Percentiles rank a stretch among this genome's conserved stretches.
Evolutionary conservation across 2,113 vertebrate species (phyloP).

Genomic region (Notothenia rossii): DNA sequence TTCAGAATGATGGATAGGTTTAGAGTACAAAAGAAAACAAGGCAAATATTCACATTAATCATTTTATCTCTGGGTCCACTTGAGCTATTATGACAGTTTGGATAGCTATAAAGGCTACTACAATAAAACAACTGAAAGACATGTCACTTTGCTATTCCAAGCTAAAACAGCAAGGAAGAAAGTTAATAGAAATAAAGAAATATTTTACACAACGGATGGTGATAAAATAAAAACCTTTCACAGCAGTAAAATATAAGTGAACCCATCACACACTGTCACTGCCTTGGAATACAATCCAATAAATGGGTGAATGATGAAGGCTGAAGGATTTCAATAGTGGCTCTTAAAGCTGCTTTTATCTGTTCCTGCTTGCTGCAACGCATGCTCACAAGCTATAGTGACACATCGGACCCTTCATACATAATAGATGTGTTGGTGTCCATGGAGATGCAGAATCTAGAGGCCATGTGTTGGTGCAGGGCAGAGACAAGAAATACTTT

Average conservation of each 20-base stretch:
- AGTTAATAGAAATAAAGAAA: neutral
- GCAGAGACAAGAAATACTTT: conserved; percentile 28
- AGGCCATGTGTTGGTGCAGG: conserved; percentile 26
- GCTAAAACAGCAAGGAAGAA: neutral
- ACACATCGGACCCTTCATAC: conserved; percentile 58
- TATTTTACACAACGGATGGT: neutral
- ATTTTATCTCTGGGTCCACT: conserved; percentile 18
- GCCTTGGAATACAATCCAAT: conserved; percentile 11
- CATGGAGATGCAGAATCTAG: conserved; percentile 43
- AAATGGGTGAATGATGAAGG: conserved; percentile 28
- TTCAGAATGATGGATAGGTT: conserved; percentile 66
- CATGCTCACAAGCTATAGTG: conserved; percentile 42
- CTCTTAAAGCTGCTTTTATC: conserved; percentile 36
- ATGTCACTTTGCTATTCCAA: neutral
- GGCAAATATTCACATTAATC: conserved; percentile 50
- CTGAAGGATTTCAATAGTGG: conserved; percentile 20
- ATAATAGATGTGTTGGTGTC: conserved; percentile 66
- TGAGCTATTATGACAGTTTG: neutral
- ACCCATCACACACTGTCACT: neutral
- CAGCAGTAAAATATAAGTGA: neutral
- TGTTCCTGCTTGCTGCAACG: conserved; percentile 24
- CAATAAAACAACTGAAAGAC: neutral
- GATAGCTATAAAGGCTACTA: neutral
- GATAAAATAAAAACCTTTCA: neutral
- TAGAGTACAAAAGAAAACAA: conserved; percentile 40